A percentile compares a stretch with the other conserved stretches of the same genome.
These are phyloP conservation scores for Lymantria monacha DNA, from an alignment of 2,888 invertebrate species.

Conservation along the genomic window DNA sequence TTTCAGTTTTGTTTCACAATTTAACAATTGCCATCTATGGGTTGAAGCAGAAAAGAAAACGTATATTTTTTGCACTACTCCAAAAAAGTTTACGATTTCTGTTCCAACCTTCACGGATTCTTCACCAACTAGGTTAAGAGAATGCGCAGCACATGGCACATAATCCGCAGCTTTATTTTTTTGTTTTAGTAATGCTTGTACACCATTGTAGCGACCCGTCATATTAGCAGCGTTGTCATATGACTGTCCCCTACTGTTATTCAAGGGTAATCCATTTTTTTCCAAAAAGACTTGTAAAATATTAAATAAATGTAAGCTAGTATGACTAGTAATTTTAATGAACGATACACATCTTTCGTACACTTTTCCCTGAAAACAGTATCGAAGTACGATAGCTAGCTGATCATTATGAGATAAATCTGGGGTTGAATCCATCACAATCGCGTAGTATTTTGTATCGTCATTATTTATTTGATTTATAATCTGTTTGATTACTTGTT, in stretches of 20 bases:
- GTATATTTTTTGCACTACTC: conserved; percentile 1
- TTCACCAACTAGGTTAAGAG: conserved; percentile 14
- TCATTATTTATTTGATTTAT: conserved; percentile 7
- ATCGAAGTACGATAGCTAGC: conserved; percentile 12
- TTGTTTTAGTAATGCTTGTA: conserved; percentile 11
- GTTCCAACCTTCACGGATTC: conserved; percentile 10
- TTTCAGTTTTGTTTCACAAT: conserved; percentile 6
- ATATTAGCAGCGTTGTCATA: conserved; percentile 24
- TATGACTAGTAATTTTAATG: conserved; percentile 14
- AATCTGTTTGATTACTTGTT: conserved; percentile 4
- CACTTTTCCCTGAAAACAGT: conserved; percentile 8
- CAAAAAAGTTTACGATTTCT: conserved; percentile 2
- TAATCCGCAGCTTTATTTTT: conserved; percentile 14
- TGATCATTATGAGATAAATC: conserved; percentile 16
- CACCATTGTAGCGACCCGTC: conserved; percentile 18
- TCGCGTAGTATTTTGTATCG: conserved; percentile 13
- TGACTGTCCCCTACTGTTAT: conserved; percentile 5
- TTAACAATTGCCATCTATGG: conserved; percentile 2
- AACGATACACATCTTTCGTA: conserved; percentile 10
- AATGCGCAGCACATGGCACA: conserved; percentile 16
- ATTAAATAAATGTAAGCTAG: conserved; percentile 19
- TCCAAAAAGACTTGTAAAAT: conserved; percentile 20
- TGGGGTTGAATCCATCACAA: conserved; percentile 13
- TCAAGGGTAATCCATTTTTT: conserved; percentile 10
- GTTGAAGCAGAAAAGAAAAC: conserved; percentile 4